Evolutionary conservation across 2,888 invertebrate species (phyloP).

Genomic region (Nomada ferruginata): DNA sequence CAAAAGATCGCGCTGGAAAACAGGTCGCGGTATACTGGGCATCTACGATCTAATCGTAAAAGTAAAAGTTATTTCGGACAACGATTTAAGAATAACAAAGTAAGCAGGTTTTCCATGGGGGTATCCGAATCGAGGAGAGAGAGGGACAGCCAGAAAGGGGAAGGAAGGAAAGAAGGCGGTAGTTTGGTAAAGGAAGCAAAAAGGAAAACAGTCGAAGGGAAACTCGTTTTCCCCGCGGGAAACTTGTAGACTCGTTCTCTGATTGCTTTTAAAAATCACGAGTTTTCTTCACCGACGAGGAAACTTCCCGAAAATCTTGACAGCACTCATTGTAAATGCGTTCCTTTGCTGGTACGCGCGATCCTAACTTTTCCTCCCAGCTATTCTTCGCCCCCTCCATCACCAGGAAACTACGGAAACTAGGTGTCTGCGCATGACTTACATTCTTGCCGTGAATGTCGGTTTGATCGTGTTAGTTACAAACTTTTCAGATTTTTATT

Average conservation of each 20-base stretch:
- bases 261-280: conserved; percentile 64
- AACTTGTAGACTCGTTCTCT: conserved; percentile 48
- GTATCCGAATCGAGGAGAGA: conserved; percentile 6
- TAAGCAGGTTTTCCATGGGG: conserved; percentile 56
- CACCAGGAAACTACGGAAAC: neutral
- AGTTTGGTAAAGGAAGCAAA: conserved; percentile 5
- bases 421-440: neutral
- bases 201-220: conserved; percentile 48
- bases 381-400: neutral
- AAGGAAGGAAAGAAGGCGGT: neutral
- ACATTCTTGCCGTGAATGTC: neutral
- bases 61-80: conserved; percentile 67
- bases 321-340: conserved; percentile 41
- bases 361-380: conserved; percentile 3
- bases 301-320: conserved; percentile 63
- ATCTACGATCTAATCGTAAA: conserved; percentile 55
- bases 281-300: conserved; percentile 18
- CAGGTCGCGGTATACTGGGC: conserved; percentile 29
- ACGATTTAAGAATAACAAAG: conserved; percentile 56
- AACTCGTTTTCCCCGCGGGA: conserved; percentile 55
- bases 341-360: conserved; percentile 11
- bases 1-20: conserved; percentile 17
- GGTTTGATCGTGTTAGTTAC: neutral
- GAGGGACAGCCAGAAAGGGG: neutral
- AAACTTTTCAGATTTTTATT: too few species aligned